Conservation (phyloP, 2,797 vertebrate species). For the Sebastes goodei region DNA sequence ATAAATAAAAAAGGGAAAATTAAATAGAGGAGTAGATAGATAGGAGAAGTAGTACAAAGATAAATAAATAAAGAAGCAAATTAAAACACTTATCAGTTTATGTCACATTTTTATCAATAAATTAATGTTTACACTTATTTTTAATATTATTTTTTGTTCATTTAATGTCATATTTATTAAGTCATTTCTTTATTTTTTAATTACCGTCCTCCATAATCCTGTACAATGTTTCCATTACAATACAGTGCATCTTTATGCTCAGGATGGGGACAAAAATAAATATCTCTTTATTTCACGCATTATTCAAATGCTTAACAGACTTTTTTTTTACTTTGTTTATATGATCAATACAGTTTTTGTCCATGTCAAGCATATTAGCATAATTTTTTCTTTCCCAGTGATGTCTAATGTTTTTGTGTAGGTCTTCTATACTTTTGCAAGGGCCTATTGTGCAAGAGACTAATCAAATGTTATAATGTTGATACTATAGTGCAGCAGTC, state of each 20-base stretch:
- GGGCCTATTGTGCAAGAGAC: too few species aligned
- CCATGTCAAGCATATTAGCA: neutral
- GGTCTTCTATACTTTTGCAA: neutral
- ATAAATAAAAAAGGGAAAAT: too few species aligned
- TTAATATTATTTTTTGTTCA: too few species aligned
- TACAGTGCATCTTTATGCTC: neutral
- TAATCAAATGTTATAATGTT: neutral
- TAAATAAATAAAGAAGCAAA: too few species aligned
- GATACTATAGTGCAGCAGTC: neutral
- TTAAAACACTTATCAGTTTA: too few species aligned
- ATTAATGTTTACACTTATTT: too few species aligned
- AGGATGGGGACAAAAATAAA: neutral
- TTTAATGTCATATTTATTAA: too few species aligned
- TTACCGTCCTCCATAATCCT: too few species aligned
- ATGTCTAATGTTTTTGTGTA: neutral
- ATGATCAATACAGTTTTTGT: neutral
- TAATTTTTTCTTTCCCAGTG: neutral
- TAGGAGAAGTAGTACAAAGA: too few species aligned
- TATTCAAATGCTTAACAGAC: neutral
- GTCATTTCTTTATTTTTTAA: too few species aligned
- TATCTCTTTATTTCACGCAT: neutral
- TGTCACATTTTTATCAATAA: too few species aligned
- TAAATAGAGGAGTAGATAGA: too few species aligned
- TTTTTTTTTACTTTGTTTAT: neutral
- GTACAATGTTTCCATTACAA: neutral